A percentile compares a stretch with the other conserved stretches of the same genome.
These are phyloP conservation scores for Allygus modestus DNA, from an alignment of 2,888 invertebrate species.

Conservation along the genomic window DNA sequence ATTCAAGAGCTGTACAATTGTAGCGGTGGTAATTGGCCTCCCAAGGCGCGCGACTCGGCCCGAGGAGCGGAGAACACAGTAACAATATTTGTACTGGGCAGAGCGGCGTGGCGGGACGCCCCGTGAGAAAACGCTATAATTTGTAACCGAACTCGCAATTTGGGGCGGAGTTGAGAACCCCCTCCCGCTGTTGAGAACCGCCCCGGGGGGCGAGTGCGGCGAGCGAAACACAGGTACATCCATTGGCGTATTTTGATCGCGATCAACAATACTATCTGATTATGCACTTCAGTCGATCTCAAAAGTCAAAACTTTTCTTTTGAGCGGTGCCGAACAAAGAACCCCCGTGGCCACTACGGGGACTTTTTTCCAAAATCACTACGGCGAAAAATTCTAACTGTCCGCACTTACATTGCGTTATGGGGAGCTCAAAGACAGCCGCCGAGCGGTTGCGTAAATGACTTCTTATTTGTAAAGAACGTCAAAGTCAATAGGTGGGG, in stretches of 20 bases:
- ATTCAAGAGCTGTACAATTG: constrained; percentile 7
- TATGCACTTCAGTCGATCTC: constrained; percentile 62
- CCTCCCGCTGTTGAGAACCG: constrained; percentile 57
- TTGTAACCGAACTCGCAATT: constrained; percentile 64
- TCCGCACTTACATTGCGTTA: constrained; percentile 14
- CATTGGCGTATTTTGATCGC: constrained; percentile 63
- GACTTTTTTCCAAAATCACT: constrained; percentile 38
- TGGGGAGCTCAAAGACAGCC: constrained; percentile 40
- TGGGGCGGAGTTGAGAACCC: constrained; percentile 50
- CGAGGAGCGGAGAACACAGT: constrained; percentile 7
- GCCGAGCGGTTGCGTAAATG: constrained; percentile 7
- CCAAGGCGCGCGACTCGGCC: neutral
- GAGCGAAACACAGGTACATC: constrained; percentile 61
- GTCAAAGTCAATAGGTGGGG: too few species aligned
- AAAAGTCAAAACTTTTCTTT: constrained; percentile 58
- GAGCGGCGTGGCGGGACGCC: constrained; percentile 15
- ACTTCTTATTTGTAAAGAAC: too few species aligned
- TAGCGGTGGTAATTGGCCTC: constrained; percentile 30
- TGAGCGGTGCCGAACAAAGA: constrained; percentile 31
- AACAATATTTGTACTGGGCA: constrained; percentile 42
- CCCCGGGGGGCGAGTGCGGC: constrained; percentile 56
- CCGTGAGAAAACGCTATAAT: constrained; percentile 60
- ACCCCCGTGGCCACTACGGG: constrained; percentile 21
- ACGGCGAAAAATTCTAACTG: constrained; percentile 49
- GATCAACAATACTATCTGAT: constrained; percentile 63